Percentiles rank a stretch among this genome's conserved stretches.
Conservation (phyloP, 2,888 invertebrate species). For the Heteropelma amictum region DNA sequence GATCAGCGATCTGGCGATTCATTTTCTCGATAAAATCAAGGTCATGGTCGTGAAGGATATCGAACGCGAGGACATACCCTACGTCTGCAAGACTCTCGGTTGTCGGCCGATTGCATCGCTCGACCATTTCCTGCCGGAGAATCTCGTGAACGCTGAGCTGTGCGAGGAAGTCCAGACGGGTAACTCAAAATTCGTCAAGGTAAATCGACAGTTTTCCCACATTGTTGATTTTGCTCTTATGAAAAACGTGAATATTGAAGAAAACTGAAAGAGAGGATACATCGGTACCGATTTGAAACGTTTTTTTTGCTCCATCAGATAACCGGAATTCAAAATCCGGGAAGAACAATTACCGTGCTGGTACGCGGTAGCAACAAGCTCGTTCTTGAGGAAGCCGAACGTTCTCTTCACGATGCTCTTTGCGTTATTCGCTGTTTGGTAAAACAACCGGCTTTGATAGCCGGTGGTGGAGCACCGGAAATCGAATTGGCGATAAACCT, state of each 20-base stretch:
- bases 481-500: slow-evolving; percentile 94
- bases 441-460: slow-evolving; percentile 92
- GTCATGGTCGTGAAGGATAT: slow-evolving; percentile 99
- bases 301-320: slow-evolving; percentile 79
- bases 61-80: slow-evolving; percentile 98
- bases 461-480: slow-evolving; percentile 99
- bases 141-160: slow-evolving; percentile 93
- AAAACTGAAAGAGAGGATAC: too few relatives aligned
- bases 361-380: slow-evolving; percentile 93
- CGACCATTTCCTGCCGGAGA: slow-evolving; percentile 97
- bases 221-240: too few relatives aligned
- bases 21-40: slow-evolving; percentile 99
- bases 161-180: slow-evolving; percentile 96
- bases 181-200: slow-evolving; percentile 93
- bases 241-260: too few relatives aligned
- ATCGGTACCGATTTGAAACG: neutral
- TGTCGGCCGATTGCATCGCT: slow-evolving; percentile 98
- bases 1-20: slow-evolving; percentile 96
- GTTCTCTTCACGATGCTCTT: slow-evolving; percentile 91
- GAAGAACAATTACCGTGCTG: slow-evolving; percentile 94
- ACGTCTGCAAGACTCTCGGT: slow-evolving; percentile 95
- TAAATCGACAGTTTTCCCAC: slow-evolving; percentile 71
- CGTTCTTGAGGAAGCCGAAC: slow-evolving; percentile 88
- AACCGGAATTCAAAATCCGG: slow-evolving; percentile 91
- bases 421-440: slow-evolving; percentile 98